Conservation (phyloP, 2,888 invertebrate species). For the Hyles lineata region DNA sequence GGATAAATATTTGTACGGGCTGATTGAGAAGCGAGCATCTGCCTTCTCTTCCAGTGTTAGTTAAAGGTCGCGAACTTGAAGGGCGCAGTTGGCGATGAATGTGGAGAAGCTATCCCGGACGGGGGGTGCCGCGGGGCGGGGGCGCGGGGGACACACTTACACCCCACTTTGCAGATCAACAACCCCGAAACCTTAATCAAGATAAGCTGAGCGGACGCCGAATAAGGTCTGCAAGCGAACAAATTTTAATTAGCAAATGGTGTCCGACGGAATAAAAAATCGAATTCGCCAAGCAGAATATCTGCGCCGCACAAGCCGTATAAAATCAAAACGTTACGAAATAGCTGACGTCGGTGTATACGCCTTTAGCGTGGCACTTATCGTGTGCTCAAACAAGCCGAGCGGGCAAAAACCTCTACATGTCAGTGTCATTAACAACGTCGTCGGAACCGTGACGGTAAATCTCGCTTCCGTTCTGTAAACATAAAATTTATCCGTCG, state of each 20-base stretch:
- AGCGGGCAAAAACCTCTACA: conserved; percentile 35
- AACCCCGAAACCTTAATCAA: conserved; percentile 77
- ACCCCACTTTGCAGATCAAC: conserved; percentile 74
- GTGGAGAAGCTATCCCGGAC: conserved; percentile 63
- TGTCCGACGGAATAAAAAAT: conserved; percentile 37
- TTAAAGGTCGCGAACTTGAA: conserved; percentile 75
- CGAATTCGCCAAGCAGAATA: conserved; percentile 5
- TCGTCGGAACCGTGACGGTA: conserved; percentile 43
- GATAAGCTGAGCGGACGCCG: conserved; percentile 66
- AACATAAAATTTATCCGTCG: conserved; percentile 49
- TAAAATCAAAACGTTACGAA: conserved; percentile 32
- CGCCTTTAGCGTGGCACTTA: conserved; percentile 30
- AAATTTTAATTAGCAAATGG: conserved; percentile 65
- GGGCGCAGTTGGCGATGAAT: conserved; percentile 71
- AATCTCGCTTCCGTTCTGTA: conserved; percentile 52
- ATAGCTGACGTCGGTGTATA: conserved; percentile 22
- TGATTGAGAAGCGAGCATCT: conserved; percentile 59
- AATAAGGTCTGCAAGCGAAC: conserved; percentile 59
- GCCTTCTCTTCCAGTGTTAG: conserved; percentile 64
- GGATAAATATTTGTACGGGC: conserved; percentile 30
- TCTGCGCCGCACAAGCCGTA: background rate
- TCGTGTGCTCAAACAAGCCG: conserved; percentile 23
- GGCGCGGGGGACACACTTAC: conserved; percentile 45
- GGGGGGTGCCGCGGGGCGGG: conserved; percentile 42
- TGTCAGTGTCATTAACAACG: conserved; percentile 43